These are phyloP conservation scores for Coranthus polyacanthus DNA, from an alignment of 2,797 vertebrate species.

Conservation along the genomic window DNA sequence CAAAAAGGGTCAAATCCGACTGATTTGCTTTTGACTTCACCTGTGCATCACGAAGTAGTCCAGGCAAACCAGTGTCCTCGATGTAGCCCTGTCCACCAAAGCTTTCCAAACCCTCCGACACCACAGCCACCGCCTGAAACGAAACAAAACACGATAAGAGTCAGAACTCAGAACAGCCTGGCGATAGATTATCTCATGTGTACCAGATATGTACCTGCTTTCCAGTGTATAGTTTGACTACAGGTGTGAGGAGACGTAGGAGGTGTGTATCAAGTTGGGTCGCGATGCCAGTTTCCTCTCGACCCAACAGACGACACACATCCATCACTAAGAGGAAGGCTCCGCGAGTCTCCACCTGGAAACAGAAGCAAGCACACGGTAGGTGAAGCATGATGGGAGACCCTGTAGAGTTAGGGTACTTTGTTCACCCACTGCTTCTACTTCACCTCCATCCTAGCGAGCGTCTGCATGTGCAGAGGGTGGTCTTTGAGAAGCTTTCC, in stretches of 20 bases:
- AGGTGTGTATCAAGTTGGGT: conserved; percentile 81
- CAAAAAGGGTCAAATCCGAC: background rate
- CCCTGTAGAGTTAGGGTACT: background rate
- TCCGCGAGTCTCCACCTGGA: conserved; percentile 86
- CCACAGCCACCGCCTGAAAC: conserved; percentile 85
- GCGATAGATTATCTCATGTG: background rate
- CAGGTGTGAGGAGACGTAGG: conserved; percentile 86
- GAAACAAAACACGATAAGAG: conserved; percentile 10
- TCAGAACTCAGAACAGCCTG: background rate
- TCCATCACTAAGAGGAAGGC: conserved; percentile 88
- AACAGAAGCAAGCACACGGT: background rate
- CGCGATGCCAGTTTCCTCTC: conserved; percentile 84
- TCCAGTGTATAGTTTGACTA: conserved; percentile 90
- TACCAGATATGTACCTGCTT: conserved; percentile 84
- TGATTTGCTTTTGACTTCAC: conserved; percentile 60
- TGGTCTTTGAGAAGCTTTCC: conserved; percentile 89
- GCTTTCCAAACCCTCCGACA: conserved; percentile 88
- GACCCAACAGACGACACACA: conserved; percentile 83
- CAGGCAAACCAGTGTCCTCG: conserved; percentile 88
- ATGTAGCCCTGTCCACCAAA: conserved; percentile 93
- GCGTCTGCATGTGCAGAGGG: conserved; percentile 87
- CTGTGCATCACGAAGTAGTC: conserved; percentile 83
- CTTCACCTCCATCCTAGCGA: conserved; percentile 89
- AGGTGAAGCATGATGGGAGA: conserved; percentile 30
- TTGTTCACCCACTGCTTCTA: background rate